phyloP scores from a whole-genome alignment of 2,113 vertebrate species.

The Stigmatopora argus region DNA sequence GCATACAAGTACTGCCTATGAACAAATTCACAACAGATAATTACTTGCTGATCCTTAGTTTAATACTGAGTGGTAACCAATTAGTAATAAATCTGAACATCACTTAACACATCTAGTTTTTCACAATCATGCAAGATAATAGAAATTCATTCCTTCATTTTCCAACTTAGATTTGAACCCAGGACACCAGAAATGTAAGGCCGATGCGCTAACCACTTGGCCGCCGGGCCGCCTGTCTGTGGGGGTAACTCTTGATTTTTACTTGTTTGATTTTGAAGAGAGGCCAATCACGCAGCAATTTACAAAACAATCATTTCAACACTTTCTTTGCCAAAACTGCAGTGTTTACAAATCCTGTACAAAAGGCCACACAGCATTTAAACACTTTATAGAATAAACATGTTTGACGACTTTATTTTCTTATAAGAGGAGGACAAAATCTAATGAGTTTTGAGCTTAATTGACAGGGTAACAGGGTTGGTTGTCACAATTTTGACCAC shows the following conservation, averaged over 20 bases:
- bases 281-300: neutral
- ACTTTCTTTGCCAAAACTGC: neutral
- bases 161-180: neutral
- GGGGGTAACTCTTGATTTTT: neutral
- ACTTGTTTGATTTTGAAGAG: neutral
- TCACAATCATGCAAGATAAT: neutral
- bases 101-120: neutral
- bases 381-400: neutral
- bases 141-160: neutral
- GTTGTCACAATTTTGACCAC: no score
- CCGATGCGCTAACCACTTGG: no score
- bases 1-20: neutral
- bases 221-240: no score
- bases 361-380: neutral
- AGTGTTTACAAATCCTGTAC: neutral
- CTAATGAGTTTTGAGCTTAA: neutral
- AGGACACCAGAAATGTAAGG: no score
- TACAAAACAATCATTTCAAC: neutral
- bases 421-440: neutral
- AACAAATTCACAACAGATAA: neutral
- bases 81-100: neutral
- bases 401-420: neutral
- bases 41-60: neutral
- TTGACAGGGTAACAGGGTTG: neutral
- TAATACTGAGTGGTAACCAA: neutral